These are phyloP conservation scores for Phalacrocorax aristotelis DNA, from an alignment of 2,113 vertebrate genomes.

Conservation along the genomic window DNA sequence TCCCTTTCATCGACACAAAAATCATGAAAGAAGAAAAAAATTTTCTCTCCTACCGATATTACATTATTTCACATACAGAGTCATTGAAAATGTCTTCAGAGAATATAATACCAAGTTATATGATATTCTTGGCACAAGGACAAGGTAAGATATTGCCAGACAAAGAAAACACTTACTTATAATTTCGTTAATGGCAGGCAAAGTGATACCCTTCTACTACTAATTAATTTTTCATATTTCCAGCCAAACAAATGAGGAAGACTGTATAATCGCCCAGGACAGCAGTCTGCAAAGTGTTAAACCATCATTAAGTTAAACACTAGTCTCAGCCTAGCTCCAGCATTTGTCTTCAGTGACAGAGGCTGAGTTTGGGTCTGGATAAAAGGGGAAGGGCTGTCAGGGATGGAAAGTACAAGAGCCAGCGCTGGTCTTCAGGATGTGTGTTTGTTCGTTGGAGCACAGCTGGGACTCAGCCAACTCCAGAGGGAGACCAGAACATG, in stretches of 20 bases:
- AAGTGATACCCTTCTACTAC: slow-evolving; percentile 13
- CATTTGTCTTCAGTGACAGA: neutral
- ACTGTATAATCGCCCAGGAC: neutral
- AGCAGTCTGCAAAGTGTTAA: slow-evolving; percentile 41
- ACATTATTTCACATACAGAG: neutral
- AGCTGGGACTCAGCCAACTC: neutral
- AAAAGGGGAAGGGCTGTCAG: neutral
- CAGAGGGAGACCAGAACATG: neutral
- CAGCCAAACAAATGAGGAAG: neutral
- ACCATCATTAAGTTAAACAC: neutral
- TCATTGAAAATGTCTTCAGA: slow-evolving; percentile 44
- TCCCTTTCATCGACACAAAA: neutral
- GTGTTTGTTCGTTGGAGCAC: neutral
- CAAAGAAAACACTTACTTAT: slow-evolving; percentile 41
- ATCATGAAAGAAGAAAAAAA: neutral
- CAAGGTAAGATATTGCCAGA: slow-evolving; percentile 38
- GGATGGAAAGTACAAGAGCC: neutral
- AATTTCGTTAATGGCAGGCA: slow-evolving; percentile 32
- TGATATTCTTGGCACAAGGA: slow-evolving; percentile 41
- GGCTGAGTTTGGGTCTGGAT: neutral
- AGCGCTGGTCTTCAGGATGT: neutral
- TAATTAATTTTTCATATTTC: slow-evolving; percentile 60
- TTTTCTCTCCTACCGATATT: neutral
- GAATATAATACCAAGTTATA: slow-evolving; percentile 25
- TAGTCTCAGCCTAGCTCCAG: neutral